These are phyloP conservation scores for Apotomis capreana DNA, from an alignment of 2,888 invertebrate genomes.

Conservation along the genomic window DNA sequence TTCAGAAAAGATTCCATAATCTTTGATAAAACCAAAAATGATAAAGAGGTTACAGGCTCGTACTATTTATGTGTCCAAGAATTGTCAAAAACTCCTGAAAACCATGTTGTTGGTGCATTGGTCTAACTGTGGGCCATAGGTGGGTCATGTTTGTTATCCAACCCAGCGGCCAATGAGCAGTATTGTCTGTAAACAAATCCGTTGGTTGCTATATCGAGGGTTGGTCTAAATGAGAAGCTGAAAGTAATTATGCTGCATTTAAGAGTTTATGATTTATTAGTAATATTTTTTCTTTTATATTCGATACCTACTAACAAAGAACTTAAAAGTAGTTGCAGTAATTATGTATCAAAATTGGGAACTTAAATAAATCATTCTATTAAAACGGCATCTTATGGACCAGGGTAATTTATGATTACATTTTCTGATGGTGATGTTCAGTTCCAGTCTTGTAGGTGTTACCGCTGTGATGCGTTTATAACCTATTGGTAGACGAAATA, in stretches of 20 bases:
- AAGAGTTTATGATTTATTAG: neutral
- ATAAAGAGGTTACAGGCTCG: neutral
- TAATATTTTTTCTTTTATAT: neutral
- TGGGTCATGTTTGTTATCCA: slow-evolving; percentile 61
- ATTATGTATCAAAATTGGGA: no score
- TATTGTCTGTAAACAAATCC: slow-evolving; percentile 76
- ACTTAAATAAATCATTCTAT: no score
- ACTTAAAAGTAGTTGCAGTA: no score
- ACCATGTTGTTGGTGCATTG: slow-evolving; percentile 28
- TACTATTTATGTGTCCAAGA: neutral
- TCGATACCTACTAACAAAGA: no score
- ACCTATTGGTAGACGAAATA: no score
- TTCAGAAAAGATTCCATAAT: neutral
- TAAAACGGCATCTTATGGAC: no score
- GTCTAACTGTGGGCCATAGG: slow-evolving; percentile 47
- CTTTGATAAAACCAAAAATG: neutral
- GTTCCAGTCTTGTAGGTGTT: no score
- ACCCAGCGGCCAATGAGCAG: slow-evolving; percentile 70
- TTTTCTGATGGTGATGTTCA: no score
- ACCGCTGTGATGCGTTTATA: no score
- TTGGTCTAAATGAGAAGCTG: slow-evolving; percentile 51
- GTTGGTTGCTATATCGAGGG: slow-evolving; percentile 48
- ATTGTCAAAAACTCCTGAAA: slow-evolving; percentile 1
- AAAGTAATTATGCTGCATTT: slow-evolving; percentile 27
- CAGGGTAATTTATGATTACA: no score